A percentile compares a stretch with the other conserved stretches of the same genome.
Conservation (phyloP, 2,888 invertebrate species). For the Drosophila cracens region DNA sequence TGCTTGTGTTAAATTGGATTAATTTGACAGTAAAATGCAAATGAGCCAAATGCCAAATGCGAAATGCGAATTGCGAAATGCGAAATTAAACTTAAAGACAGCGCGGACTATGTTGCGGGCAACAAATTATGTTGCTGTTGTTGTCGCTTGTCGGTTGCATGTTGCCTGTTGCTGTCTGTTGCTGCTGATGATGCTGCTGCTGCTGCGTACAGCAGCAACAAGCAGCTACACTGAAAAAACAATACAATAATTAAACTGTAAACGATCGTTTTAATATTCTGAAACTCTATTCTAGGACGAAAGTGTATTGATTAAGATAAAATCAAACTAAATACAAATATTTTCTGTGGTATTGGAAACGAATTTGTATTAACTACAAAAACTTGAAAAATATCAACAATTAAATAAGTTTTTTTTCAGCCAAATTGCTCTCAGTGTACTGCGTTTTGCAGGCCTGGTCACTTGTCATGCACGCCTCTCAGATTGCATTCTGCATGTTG, state of each 20-base stretch:
- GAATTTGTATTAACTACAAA: too few relatives aligned
- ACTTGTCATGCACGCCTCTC: slow-evolving; percentile 49
- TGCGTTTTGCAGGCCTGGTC: neutral
- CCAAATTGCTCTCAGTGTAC: neutral
- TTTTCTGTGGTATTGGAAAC: neutral
- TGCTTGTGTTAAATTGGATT: slow-evolving; percentile 78
- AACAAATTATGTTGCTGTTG: slow-evolving; percentile 75
- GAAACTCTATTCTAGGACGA: neutral
- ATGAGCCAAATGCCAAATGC: slow-evolving; percentile 78
- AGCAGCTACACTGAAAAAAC: neutral
- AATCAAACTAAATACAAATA: neutral
- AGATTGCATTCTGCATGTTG: slow-evolving; percentile 48
- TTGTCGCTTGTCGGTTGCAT: slow-evolving; percentile 37
- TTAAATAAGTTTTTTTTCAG: neutral
- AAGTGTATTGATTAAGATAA: neutral
- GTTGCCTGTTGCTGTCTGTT: slow-evolving; percentile 34
- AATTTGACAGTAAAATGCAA: slow-evolving; percentile 81
- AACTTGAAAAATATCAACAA: too few relatives aligned
- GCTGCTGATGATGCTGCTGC: slow-evolving; percentile 14
- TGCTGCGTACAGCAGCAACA: slow-evolving; percentile 40
- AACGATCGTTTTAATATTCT: neutral
- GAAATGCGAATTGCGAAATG: slow-evolving; percentile 59
- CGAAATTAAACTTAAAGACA: slow-evolving; percentile 68
- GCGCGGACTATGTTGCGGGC: slow-evolving; percentile 67
- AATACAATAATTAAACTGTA: neutral